These are phyloP conservation scores for Helogale parvula DNA, from an alignment of 2,113 vertebrate species.

Conservation along the genomic window DNA sequence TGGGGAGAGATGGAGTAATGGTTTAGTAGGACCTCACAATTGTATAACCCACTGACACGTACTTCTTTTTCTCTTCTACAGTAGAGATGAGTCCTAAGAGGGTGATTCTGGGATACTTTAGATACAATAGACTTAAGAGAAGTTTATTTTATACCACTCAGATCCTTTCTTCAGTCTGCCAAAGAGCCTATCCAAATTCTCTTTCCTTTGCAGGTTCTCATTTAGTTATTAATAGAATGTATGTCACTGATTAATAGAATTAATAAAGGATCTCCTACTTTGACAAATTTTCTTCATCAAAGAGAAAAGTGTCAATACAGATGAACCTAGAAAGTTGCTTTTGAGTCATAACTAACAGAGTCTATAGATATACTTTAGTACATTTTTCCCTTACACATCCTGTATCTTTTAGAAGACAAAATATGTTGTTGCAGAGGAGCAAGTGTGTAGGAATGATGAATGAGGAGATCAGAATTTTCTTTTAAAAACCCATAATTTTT, in stretches of 20 bases:
- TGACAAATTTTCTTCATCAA: not conserved
- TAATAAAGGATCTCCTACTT: not conserved
- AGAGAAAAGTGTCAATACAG: not conserved
- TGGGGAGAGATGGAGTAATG: not conserved
- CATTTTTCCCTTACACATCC: not conserved
- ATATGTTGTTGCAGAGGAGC: not conserved
- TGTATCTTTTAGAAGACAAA: not conserved
- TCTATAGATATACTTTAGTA: not conserved
- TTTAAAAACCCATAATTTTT: not conserved
- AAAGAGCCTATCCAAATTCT: not conserved
- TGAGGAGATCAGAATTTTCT: not conserved
- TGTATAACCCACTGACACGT: not conserved
- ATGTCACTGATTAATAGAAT: not conserved
- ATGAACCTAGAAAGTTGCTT: not conserved
- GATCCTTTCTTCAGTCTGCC: not conserved
- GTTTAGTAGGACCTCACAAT: not conserved
- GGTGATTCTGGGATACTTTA: not conserved
- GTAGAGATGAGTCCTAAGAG: not conserved
- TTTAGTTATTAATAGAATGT: slow-evolving; percentile 3
- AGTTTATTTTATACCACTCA: not conserved
- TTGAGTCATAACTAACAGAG: not conserved
- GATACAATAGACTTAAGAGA: not conserved
- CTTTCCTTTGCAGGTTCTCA: not conserved
- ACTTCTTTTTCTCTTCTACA: not conserved
- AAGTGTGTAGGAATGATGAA: not conserved